Base-by-base conservation (phyloP, 2,888 invertebrate species). In the Gerris lacustris region DNA sequence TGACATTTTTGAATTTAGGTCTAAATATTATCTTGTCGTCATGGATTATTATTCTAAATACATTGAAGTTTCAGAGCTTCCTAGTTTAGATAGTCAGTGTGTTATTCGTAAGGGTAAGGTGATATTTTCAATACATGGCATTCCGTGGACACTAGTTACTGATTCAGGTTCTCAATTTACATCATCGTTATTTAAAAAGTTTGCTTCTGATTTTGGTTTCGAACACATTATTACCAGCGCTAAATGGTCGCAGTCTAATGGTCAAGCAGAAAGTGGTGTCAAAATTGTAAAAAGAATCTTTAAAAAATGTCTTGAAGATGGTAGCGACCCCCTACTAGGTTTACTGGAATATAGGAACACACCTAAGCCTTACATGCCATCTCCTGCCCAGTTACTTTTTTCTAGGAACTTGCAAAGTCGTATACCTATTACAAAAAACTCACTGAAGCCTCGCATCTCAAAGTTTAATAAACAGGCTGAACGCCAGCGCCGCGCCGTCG, bases 31-130 rank as follows among this genome's bases (percentile, higher is more conserved):
- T 47, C 45, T 70, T 44, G 70, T 70, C 4, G 44, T 70, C 17
- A 67, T 70, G n/a, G 62, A 68, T 69, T 70, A 70, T 63, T 67
- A 43, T 63, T 68, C 68, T 15, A 70, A 70, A 62, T 70, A 68
- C 43, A 63, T 70, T 17, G 70, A 70, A 17, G 67, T 68, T 31
- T 62, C 70, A 6, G 45, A 44, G 43, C 43, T 70, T 17, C 11
- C 15, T 62, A 47, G 17, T 62, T 43, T 47, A 17, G 67, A 68
- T 63, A 67, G 67, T 45, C 47, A 45, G 31, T 47, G 17, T 63
- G 45, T 68, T 44, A 70, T 70, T 15, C n/a, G 18, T 44, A 44
- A 67, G n/a, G 6, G 44, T 45, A 70, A 70, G 55, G 62, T 44
- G 9, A 68, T 71, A 18, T 71, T 68, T 63, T 55, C 43, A 18